A percentile compares a stretch with the other conserved stretches of the same genome.
phyloP scores from a whole-genome alignment of 1,140 invertebrate genomes.

The Sycophaga agraensis region DNA sequence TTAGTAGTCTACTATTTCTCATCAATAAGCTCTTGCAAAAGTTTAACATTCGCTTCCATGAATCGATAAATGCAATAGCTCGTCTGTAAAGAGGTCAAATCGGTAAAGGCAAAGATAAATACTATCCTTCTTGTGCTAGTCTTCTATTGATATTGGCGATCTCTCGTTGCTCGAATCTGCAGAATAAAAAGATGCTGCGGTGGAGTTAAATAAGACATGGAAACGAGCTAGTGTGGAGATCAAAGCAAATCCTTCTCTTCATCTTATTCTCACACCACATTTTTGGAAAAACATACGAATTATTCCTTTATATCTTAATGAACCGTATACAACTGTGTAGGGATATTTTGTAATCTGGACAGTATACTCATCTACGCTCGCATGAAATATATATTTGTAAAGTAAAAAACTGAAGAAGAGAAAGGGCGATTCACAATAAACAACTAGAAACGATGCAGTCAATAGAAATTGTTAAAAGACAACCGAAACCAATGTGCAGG shows the following conservation, averaged over 20 bases:
- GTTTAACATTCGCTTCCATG: not conserved
- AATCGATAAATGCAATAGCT: not conserved
- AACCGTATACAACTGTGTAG: too few species aligned
- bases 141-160: slow-evolving; percentile 25
- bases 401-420: too few species aligned
- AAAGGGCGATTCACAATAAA: too few species aligned
- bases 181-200: slow-evolving; percentile 5
- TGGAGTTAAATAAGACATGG: slow-evolving; percentile 14
- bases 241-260: slow-evolving; percentile 35
- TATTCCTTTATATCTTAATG: too few species aligned
- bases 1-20: too few species aligned
- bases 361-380: too few species aligned
- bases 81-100: slow-evolving; percentile 2
- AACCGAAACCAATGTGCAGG: slow-evolving; percentile 32
- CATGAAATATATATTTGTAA: too few species aligned
- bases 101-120: slow-evolving; percentile 31
- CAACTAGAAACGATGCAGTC: too few species aligned
- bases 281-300: too few species aligned
- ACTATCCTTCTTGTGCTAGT: not conserved
- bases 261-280: too few species aligned
- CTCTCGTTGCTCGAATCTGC: not conserved
- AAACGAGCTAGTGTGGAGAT: slow-evolving; percentile 32
- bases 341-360: too few species aligned
- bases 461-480: too few species aligned
- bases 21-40: slow-evolving; percentile 8